Conservation (phyloP, 2,888 invertebrate species). For the Hypsopygia costalis region DNA sequence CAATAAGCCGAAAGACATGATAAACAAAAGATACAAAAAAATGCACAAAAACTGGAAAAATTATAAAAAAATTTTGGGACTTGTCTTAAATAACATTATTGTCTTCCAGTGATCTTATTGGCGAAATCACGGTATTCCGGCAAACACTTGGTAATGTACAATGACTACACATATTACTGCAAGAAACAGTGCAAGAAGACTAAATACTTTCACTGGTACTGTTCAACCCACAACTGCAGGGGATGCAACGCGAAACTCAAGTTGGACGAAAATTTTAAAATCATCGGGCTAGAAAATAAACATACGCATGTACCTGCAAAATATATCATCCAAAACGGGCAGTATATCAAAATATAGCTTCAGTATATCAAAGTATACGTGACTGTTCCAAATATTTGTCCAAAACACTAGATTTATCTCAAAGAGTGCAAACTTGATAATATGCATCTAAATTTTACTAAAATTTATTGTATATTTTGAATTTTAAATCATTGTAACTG, state of each 20-base stretch:
- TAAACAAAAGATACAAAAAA: too few species aligned
- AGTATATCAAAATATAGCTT: conserved; percentile 44
- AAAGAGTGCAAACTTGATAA: too few species aligned
- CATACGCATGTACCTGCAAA: conserved; percentile 60
- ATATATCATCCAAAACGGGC: conserved; percentile 54
- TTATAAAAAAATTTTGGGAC: conserved; percentile 7
- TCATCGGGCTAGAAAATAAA: conserved; percentile 39
- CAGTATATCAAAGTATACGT: background rate
- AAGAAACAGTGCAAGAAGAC: conserved; percentile 58
- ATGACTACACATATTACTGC: conserved; percentile 65
- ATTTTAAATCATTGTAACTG: too few species aligned
- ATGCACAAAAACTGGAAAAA: too few species aligned
- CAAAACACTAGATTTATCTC: too few species aligned
- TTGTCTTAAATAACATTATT: conserved; percentile 11
- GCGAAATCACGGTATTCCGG: conserved; percentile 62
- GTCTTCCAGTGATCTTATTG: conserved; percentile 48
- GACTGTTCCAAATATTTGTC: background rate
- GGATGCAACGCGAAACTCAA: conserved; percentile 62
- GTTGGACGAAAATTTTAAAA: conserved; percentile 48
- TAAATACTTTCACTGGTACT: conserved; percentile 58
- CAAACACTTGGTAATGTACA: conserved; percentile 53
- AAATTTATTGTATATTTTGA: too few species aligned
- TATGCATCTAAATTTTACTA: too few species aligned
- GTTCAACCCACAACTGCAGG: conserved; percentile 63
- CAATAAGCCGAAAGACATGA: too few species aligned